Percentiles rank a stretch among this genome's conserved stretches.
phyloP scores from a whole-genome alignment of 2,797 vertebrate species.

The Ispidina lecontei region DNA sequence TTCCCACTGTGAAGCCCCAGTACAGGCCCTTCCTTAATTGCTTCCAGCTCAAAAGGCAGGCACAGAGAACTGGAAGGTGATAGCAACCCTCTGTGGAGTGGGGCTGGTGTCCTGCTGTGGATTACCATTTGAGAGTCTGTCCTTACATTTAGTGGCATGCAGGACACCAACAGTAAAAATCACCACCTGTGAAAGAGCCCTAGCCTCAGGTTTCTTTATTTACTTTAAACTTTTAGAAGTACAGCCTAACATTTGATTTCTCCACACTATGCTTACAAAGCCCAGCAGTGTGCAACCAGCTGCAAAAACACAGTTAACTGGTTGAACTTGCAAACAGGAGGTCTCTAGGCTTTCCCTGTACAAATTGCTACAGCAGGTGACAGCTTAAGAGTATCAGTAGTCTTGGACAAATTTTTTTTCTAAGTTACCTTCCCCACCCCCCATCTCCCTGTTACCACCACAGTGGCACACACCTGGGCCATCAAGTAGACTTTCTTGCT shows the following conservation, averaged over 20 bases:
- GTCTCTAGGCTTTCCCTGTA: neutral
- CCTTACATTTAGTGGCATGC: neutral
- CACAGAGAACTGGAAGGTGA: neutral
- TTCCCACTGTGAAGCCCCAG: neutral
- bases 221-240: neutral
- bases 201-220: neutral
- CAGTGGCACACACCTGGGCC: neutral
- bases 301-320: neutral
- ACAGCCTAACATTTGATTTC: slow-evolving; percentile 1
- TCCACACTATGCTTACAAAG: neutral
- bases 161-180: neutral
- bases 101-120: neutral
- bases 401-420: neutral
- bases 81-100: neutral
- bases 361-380: neutral
- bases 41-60: accelerated
- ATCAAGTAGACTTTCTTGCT: neutral
- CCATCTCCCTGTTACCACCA: neutral
- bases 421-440: no score
- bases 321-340: neutral
- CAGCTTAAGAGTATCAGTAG: neutral
- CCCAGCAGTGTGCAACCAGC: neutral
- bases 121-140: neutral
- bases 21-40: accelerated
- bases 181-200: neutral